These are phyloP conservation scores for Syngnathus floridae DNA, from an alignment of 2,113 vertebrate genomes.

Conservation along the genomic window DNA sequence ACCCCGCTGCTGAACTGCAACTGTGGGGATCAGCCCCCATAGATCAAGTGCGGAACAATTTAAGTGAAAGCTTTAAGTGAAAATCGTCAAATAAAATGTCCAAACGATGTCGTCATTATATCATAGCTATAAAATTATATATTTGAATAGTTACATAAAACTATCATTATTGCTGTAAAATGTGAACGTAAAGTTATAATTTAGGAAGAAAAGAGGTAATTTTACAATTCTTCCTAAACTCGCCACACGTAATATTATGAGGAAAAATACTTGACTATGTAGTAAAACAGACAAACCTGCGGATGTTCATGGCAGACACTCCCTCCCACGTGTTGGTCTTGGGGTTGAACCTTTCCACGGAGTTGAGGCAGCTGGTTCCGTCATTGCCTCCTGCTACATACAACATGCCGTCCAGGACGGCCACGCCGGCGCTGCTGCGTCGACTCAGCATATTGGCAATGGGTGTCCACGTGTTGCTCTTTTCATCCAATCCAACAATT, in stretches of 20 bases:
- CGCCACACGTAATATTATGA: too few species aligned
- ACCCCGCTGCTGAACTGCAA: constrained; percentile 11
- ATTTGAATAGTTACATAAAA: not conserved
- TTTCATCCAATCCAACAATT: constrained; percentile 13
- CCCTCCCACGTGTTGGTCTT: constrained; percentile 95
- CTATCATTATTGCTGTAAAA: too few species aligned
- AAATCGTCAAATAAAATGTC: constrained; percentile 10
- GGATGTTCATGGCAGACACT: constrained; percentile 95
- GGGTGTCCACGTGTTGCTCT: constrained; percentile 87
- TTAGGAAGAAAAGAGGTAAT: too few species aligned
- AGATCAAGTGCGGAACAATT: constrained; percentile 9
- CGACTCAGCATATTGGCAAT: constrained; percentile 96
- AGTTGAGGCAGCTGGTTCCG: constrained; percentile 95
- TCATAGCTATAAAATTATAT: not conserved
- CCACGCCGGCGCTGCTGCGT: constrained; percentile 90
- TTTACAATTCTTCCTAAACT: too few species aligned
- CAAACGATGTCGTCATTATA: not conserved
- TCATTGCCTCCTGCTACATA: constrained; percentile 94
- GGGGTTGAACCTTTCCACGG: constrained; percentile 91
- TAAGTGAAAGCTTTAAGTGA: constrained; percentile 9
- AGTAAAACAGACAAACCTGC: constrained; percentile 71
- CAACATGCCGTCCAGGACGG: constrained; percentile 89
- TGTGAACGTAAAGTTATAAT: too few species aligned
- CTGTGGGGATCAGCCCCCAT: constrained; percentile 26
- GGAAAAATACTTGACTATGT: too few species aligned